phyloP scores from a whole-genome alignment of 1,140 invertebrate species.

The Heliconius himera region DNA sequence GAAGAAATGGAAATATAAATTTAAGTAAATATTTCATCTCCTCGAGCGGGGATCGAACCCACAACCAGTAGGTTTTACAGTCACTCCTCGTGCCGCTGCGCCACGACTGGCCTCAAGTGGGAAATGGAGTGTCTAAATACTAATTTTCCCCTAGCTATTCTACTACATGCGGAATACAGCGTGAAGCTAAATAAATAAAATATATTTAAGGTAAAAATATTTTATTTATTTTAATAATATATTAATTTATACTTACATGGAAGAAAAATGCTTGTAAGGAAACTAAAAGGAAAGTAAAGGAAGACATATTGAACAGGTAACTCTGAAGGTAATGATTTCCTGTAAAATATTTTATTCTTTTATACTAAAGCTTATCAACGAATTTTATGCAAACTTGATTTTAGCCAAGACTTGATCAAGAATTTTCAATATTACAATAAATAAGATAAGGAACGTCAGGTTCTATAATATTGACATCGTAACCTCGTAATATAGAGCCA shows the following conservation, averaged over 20 bases:
- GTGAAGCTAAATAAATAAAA: background rate
- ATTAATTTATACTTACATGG: background rate
- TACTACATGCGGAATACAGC: background rate
- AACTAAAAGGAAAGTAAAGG: constrained; percentile 2
- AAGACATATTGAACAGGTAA: background rate
- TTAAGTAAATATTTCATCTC: too few species aligned
- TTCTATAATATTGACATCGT: constrained; percentile 2
- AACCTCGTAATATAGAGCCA: background rate
- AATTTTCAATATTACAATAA: background rate
- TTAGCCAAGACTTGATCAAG: constrained; percentile 1
- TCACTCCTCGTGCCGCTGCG: too few species aligned
- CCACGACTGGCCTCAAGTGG: too few species aligned
- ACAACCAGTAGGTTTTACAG: too few species aligned
- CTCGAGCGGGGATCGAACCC: too few species aligned
- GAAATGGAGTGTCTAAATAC: background rate
- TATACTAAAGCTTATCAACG: background rate
- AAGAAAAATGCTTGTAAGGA: constrained; percentile 10
- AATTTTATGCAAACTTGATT: background rate
- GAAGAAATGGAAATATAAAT: too few species aligned
- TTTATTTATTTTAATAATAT: too few species aligned
- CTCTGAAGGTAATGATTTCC: background rate
- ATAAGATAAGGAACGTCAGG: constrained; percentile 5
- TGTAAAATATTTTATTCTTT: background rate
- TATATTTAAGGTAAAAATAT: too few species aligned
- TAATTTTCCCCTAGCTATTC: background rate